phyloP scores from a whole-genome alignment of 2,888 invertebrate species.

The Tuta absoluta region DNA sequence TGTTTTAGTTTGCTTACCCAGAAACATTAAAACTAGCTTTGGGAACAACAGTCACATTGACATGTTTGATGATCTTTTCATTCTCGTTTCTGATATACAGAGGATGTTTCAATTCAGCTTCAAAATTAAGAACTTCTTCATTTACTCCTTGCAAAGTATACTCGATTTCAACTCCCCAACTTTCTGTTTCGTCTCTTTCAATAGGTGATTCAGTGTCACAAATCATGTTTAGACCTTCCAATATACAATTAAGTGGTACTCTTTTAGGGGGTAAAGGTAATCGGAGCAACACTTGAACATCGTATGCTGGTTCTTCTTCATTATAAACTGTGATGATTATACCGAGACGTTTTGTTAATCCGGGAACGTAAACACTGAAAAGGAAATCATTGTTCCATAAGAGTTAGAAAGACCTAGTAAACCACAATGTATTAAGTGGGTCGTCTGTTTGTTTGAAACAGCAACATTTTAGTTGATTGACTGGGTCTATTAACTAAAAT shows the following conservation, averaged over 20 bases:
- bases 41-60: conserved; percentile 50
- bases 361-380: conserved; percentile 64
- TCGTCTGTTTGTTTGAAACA: too few species aligned
- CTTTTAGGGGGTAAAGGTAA: conserved; percentile 60
- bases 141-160: conserved; percentile 48
- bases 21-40: conserved; percentile 53
- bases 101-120: conserved; percentile 54
- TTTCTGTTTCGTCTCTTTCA: conserved; percentile 48
- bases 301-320: conserved; percentile 68
- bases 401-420: too few species aligned
- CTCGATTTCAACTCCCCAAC: conserved; percentile 68
- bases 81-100: conserved; percentile 54
- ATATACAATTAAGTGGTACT: conserved; percentile 59
- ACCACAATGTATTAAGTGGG: too few species aligned
- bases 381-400: not conserved
- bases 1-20: conserved; percentile 54
- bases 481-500: too few species aligned
- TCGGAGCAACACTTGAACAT: conserved; percentile 55
- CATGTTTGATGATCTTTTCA: conserved; percentile 42
- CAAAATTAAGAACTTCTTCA: conserved; percentile 46
- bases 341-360: conserved; percentile 56
- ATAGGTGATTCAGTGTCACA: conserved; percentile 65
- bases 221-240: conserved; percentile 52
- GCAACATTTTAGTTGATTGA: too few species aligned
- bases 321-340: conserved; percentile 58